Percentiles rank a stretch among this genome's conserved stretches.
Conservation (phyloP, 2,797 vertebrate genomes). For the Tokudaia muenninki region DNA sequence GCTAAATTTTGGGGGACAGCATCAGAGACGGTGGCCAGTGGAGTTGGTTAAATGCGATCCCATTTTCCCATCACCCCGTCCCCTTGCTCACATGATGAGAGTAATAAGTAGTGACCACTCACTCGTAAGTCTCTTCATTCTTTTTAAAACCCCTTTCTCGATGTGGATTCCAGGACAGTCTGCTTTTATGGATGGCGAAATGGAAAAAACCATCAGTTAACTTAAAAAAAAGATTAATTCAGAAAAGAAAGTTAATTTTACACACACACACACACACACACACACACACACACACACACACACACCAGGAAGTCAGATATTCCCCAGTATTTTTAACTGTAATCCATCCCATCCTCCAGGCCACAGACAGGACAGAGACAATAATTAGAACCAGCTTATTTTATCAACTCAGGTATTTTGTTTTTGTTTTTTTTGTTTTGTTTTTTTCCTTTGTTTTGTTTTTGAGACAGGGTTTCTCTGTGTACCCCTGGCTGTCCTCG, state of each 20-base stretch:
- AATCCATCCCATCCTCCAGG: slow-evolving; percentile 10
- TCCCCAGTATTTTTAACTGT: background rate
- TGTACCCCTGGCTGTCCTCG: background rate
- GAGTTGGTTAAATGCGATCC: background rate
- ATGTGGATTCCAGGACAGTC: background rate
- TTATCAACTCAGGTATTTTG: slow-evolving; percentile 38
- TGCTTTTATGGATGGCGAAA: background rate
- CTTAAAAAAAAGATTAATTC: background rate
- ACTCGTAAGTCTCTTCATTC: background rate
- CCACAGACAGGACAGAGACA: slow-evolving; percentile 32
- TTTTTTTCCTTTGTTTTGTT: background rate
- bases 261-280: too few species aligned
- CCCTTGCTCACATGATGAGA: slow-evolving; percentile 3
- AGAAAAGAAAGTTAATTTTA: slow-evolving; percentile 60
- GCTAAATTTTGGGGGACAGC: background rate
- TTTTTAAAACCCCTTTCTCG: background rate
- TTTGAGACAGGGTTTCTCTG: background rate
- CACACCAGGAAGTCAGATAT: background rate
- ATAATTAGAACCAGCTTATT: slow-evolving; percentile 42
- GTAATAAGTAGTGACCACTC: background rate
- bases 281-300: background rate
- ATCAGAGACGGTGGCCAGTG: background rate
- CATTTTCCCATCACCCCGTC: background rate
- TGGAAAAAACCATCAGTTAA: slow-evolving; percentile 19
- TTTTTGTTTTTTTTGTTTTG: too few species aligned